These are phyloP conservation scores for Protomyctophum bolini DNA, from an alignment of 2,113 vertebrate genomes.

Conservation along the genomic window DNA sequence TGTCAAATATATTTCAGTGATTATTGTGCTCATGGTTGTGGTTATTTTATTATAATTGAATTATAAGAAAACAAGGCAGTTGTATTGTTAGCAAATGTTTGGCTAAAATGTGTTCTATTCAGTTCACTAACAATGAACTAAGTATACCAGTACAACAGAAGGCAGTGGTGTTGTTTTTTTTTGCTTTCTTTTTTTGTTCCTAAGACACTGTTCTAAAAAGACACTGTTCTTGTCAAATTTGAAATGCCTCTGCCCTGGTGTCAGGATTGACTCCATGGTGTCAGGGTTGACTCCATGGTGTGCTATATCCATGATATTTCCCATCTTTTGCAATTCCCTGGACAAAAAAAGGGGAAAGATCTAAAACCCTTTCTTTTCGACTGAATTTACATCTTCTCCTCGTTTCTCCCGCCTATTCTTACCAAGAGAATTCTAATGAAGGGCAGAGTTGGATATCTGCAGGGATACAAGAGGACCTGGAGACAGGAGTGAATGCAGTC, in stretches of 20 bases:
- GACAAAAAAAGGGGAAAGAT: constrained; percentile 79
- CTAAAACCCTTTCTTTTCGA: constrained; percentile 90
- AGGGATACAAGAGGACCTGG: constrained; percentile 92
- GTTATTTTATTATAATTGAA: too few species aligned
- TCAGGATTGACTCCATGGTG: constrained; percentile 64
- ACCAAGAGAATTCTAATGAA: constrained; percentile 99
- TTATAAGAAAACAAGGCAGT: background rate
- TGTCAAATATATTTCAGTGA: too few species aligned
- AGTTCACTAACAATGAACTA: background rate
- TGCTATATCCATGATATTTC: constrained; percentile 45
- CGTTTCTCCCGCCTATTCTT: constrained; percentile 89
- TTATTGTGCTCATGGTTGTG: too few species aligned
- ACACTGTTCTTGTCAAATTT: constrained; percentile 48
- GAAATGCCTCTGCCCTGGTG: constrained; percentile 59
- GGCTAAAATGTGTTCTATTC: background rate
- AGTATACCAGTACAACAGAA: background rate
- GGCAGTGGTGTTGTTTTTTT: constrained; percentile 40
- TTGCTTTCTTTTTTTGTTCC: too few species aligned
- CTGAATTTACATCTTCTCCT: constrained; percentile 97
- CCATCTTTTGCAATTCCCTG: constrained; percentile 65
- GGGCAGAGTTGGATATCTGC: constrained; percentile 89
- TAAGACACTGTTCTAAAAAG: background rate
- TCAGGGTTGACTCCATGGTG: constrained; percentile 34
- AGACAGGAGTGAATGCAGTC: constrained; percentile 96
- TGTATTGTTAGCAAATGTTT: background rate